Evolutionary conservation across 2,888 invertebrate species (phyloP).

Genomic region (Amphiduros pacificus): DNA sequence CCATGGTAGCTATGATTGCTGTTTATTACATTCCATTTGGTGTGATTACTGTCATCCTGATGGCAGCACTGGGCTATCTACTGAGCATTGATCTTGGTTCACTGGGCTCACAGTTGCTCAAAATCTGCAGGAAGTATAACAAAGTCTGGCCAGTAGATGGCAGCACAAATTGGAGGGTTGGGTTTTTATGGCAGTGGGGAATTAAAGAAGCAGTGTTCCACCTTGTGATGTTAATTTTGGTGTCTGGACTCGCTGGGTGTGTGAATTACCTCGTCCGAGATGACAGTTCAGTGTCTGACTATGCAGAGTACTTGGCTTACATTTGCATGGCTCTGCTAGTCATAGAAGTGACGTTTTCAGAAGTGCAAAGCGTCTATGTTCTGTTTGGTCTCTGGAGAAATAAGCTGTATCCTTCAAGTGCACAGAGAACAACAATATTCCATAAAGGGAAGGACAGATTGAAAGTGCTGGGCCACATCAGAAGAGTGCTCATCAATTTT

Average conservation of each 20-base stretch:
- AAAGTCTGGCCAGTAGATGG: not conserved
- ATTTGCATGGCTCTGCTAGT: slow-evolving; percentile 46
- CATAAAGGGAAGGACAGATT: slow-evolving; percentile 35
- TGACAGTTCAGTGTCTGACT: slow-evolving; percentile 24
- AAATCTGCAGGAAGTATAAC: not conserved
- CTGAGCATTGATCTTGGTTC: slow-evolving; percentile 49
- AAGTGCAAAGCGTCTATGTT: slow-evolving; percentile 47
- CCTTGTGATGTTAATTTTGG: slow-evolving; percentile 38
- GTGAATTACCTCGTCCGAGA: slow-evolving; percentile 36
- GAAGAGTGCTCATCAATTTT: slow-evolving; percentile 44
- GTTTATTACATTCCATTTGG: slow-evolving; percentile 38
- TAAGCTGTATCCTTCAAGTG: slow-evolving; percentile 40
- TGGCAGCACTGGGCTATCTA: slow-evolving; percentile 45
- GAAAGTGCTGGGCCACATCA: slow-evolving; percentile 37
- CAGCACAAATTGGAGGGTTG: not conserved
- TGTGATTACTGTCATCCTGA: slow-evolving; percentile 39
- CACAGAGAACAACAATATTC: slow-evolving; percentile 31
- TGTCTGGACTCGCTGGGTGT: slow-evolving; percentile 37
- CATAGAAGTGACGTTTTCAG: slow-evolving; percentile 42
- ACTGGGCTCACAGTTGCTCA: slow-evolving; percentile 39
- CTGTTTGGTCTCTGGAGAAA: slow-evolving; percentile 48
- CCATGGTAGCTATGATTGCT: slow-evolving; percentile 41
- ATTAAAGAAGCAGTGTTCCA: slow-evolving; percentile 45
- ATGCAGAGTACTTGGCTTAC: slow-evolving; percentile 41
- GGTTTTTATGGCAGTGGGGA: slow-evolving; percentile 49